Evolutionary conservation across 2,888 invertebrate species (phyloP), one percentile per base, ranked within the genome.

Genomic region (Hemithea aestivaria): DNA sequence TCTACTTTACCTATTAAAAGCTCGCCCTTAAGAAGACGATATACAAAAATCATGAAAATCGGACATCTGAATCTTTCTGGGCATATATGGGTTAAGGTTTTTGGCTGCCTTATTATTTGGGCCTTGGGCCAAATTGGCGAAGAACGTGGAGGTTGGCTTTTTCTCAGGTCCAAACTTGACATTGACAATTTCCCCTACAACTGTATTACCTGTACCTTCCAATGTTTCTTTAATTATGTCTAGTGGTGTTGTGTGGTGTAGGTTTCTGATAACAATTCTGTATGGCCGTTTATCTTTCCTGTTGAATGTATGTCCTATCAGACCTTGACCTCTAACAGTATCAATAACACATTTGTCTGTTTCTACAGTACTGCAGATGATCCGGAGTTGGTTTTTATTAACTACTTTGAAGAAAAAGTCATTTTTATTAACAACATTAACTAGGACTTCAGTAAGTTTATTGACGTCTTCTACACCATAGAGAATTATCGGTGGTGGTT

Each of bases 401-500:
- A 33, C 33, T n/a, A 33, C 10, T 33, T 33, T 33, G 7, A 7
- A 26, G 7, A 25, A 25, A 9, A 20, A 33, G 21, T 20, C 20
- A n/a, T 20, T 8, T 3, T 33, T 25, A 10, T 26, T 6, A 7
- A 26, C 10, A 2, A 20, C 20, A 25, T 25, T 20, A 20, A 20
- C 26, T 1, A 33, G 7, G 1, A 33, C 20, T 20, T 33, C 20
- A 6, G 33, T 26, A 5, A 33, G 20, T 25, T 26, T 33, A 1
- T 9, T 5, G 1, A 33, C 2, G 20, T 33, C 33, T n/a, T 33
- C 33, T 1, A 33, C 26, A 1, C 33, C 33, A 10, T 33, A 33
- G 2, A 33, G 20, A 10, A 33, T 26, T 10, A 33, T 33, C 7
- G 26, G 25, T 21, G 33, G 25, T 9, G 25, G 32, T 32, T 32